A percentile compares a stretch with the other conserved stretches of the same genome.
phyloP scores from a whole-genome alignment of 2,888 invertebrate species.

The Trissoscelio sp. region DNA sequence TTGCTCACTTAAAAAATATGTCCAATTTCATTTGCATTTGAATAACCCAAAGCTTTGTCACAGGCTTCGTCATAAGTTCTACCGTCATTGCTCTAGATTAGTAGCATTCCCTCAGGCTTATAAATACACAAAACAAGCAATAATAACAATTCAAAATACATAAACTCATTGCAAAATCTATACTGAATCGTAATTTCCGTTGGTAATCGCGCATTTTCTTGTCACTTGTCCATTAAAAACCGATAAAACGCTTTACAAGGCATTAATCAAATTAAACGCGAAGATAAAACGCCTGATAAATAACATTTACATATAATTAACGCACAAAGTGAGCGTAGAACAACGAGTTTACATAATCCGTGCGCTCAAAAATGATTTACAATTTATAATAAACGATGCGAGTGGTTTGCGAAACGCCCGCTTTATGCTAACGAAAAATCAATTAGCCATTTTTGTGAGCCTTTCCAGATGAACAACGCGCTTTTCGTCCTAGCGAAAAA shows the following conservation, averaged over 20 bases:
- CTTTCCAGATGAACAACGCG: no score
- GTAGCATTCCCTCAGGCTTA: neutral
- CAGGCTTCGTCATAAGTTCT: neutral
- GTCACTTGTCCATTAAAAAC: constrained; percentile 23
- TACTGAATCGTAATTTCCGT: neutral
- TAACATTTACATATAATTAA: constrained; percentile 40
- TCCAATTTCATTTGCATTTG: no score
- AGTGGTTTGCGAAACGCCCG: constrained; percentile 10
- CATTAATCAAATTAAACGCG: constrained; percentile 52
- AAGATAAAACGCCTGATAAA: constrained; percentile 34
- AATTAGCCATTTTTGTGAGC: no score
- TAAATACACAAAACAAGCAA: neutral
- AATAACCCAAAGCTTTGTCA: no score
- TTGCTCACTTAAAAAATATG: no score
- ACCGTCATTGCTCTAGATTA: neutral
- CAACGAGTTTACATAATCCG: constrained; percentile 27
- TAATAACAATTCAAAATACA: no score
- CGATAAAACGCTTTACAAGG: constrained; percentile 46
- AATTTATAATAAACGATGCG: constrained; percentile 20
- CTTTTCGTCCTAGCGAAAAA: no score
- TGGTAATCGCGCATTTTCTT: neutral
- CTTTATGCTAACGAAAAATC: neutral
- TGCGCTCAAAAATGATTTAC: constrained; percentile 12
- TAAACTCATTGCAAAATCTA: no score
- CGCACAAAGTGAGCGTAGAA: constrained; percentile 30